phyloP scores from a whole-genome alignment of 2,888 invertebrate species.

The Morpho helenor region DNA sequence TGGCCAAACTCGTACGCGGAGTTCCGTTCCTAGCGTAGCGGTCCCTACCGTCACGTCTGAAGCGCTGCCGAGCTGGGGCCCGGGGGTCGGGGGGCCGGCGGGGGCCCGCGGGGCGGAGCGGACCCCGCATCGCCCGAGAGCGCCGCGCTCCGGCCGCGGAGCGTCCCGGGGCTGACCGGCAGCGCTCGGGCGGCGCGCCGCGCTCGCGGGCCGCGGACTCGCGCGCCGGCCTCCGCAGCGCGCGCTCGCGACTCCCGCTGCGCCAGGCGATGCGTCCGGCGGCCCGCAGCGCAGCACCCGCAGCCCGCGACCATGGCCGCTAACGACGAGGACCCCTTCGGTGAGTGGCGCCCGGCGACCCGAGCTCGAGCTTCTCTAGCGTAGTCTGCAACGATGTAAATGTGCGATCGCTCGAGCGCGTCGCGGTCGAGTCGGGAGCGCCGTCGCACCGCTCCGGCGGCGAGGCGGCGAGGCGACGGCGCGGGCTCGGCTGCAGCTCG shows the following conservation, averaged over 20 bases:
- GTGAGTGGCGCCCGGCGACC: conserved; percentile 42
- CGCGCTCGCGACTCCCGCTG: conserved; percentile 40
- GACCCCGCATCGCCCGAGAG: background rate
- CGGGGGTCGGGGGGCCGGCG: conserved; percentile 8
- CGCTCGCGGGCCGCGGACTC: conserved; percentile 34
- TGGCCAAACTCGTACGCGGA: too few species aligned
- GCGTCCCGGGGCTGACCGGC: conserved; percentile 17
- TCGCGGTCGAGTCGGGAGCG: background rate
- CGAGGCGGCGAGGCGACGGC: conserved; percentile 13
- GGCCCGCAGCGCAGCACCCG: conserved; percentile 36
- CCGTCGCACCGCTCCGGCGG: conserved; percentile 8
- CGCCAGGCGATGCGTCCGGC: conserved; percentile 20
- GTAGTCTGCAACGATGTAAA: background rate
- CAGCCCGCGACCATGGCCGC: conserved; percentile 30
- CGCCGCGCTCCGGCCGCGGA: conserved; percentile 9
- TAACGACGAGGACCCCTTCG: conserved; percentile 61
- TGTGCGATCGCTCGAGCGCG: background rate
- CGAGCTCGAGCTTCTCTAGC: background rate
- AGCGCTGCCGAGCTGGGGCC: background rate
- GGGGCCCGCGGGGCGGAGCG: conserved; percentile 11
- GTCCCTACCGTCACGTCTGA: background rate
- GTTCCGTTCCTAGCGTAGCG: too few species aligned
- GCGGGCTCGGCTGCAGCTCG: conserved; percentile 18
- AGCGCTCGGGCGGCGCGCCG: conserved; percentile 24
- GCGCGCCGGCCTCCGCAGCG: conserved; percentile 48